Evolutionary conservation across 1,140 invertebrate genomes (phyloP).

Genomic region (Diachasmimorpha longicaudata): DNA sequence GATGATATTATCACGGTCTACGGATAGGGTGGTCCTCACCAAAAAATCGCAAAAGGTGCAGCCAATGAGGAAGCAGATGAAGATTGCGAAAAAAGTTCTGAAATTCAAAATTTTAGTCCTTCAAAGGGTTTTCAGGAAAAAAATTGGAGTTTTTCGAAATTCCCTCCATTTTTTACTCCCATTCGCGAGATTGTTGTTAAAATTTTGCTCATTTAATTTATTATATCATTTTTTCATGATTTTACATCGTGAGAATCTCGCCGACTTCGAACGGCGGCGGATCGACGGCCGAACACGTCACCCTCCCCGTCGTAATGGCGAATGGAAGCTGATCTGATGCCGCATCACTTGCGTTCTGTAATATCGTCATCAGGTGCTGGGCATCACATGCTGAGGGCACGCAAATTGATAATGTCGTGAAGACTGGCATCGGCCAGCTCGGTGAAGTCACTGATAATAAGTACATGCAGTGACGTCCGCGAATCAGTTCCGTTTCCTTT

Average conservation of each 20-base stretch:
- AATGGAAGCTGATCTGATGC: not conserved
- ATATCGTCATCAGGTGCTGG: not conserved
- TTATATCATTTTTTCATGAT: not conserved
- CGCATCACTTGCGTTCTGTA: not conserved
- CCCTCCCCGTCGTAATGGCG: not conserved
- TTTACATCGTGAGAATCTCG: not conserved
- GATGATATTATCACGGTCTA: not conserved
- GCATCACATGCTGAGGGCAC: conserved; percentile 27
- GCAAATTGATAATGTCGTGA: conserved; percentile 31
- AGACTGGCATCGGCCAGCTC: not conserved
- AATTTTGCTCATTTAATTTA: too few species aligned
- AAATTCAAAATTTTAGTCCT: not conserved
- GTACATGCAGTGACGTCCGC: conserved; percentile 35
- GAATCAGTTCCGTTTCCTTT: conserved; percentile 6
- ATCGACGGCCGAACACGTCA: not conserved
- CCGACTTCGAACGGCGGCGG: not conserved
- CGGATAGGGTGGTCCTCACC: too few species aligned
- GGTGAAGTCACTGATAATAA: not conserved
- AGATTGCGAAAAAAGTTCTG: not conserved
- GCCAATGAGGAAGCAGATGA: not conserved
- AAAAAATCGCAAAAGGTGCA: not conserved
- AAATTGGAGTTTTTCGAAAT: too few species aligned
- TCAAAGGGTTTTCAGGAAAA: not conserved
- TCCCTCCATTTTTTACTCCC: too few species aligned
- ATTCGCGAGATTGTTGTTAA: too few species aligned